phyloP scores from a whole-genome alignment of 2,113 vertebrate species.

The Isurus oxyrinchus region DNA sequence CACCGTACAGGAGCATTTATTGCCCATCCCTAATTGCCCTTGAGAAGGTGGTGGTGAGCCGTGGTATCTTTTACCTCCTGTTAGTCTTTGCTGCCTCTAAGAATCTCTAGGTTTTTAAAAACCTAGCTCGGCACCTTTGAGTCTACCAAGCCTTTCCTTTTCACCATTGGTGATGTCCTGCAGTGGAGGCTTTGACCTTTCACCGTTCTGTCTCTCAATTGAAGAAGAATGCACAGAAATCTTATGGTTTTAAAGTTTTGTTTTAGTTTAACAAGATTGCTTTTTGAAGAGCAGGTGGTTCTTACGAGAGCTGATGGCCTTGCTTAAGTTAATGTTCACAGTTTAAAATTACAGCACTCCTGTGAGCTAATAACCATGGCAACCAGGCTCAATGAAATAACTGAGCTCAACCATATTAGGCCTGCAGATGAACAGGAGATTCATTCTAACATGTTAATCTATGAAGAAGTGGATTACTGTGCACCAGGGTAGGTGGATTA shows the following conservation, averaged over 20 bases:
- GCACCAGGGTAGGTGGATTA: conserved; percentile 35
- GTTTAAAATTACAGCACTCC: conserved; percentile 70
- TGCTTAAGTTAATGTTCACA: conserved; percentile 72
- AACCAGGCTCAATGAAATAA: conserved; percentile 63
- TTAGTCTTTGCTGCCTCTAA: background rate
- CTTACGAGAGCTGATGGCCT: conserved; percentile 50
- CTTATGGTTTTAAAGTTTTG: background rate
- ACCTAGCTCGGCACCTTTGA: background rate
- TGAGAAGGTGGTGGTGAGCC: too few relatives aligned
- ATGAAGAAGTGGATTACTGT: conserved; percentile 43
- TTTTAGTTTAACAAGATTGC: conserved; percentile 58
- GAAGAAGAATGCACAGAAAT: background rate
- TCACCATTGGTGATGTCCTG: background rate
- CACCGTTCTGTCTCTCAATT: background rate
- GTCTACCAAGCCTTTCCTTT: background rate
- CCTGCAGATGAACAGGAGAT: conserved; percentile 49
- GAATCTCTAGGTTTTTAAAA: background rate
- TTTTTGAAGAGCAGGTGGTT: conserved; percentile 62
- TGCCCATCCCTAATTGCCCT: too few relatives aligned
- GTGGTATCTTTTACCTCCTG: background rate
- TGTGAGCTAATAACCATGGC: conserved; percentile 71
- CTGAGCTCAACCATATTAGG: conserved; percentile 58
- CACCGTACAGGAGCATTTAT: background rate
- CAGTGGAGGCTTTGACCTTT: background rate
- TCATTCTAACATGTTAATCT: conserved; percentile 63